phyloP scores from a whole-genome alignment of 2,888 invertebrate species.

The Rhogogaster chlorosoma region DNA sequence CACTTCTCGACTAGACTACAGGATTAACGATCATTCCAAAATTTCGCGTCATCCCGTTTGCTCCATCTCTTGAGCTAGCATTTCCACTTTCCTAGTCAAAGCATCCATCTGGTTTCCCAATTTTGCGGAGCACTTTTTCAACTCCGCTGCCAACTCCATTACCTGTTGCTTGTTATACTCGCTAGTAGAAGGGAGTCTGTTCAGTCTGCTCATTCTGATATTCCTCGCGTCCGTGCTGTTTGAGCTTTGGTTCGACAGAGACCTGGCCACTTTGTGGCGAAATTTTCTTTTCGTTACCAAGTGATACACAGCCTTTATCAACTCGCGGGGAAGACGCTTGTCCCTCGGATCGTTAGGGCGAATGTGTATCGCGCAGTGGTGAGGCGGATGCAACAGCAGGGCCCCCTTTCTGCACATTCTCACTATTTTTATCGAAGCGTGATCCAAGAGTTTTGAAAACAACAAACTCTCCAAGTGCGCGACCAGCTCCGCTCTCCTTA shows the following conservation, averaged over 20 bases:
- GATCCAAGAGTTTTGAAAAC: slow-evolving; percentile 87
- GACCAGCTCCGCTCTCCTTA: slow-evolving; percentile 90
- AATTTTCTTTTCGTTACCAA: slow-evolving; percentile 85
- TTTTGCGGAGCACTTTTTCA: slow-evolving; percentile 69
- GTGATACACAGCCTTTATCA: slow-evolving; percentile 87
- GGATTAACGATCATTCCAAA: not conserved
- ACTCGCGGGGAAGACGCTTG: slow-evolving; percentile 86
- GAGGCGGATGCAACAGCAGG: slow-evolving; percentile 86
- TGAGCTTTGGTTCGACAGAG: slow-evolving; percentile 54
- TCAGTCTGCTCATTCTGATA: slow-evolving; percentile 64
- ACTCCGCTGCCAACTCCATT: slow-evolving; percentile 67
- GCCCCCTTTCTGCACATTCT: slow-evolving; percentile 86
- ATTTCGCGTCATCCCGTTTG: not conserved
- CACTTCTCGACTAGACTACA: not conserved
- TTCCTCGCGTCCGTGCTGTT: slow-evolving; percentile 57
- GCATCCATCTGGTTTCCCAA: slow-evolving; percentile 66
- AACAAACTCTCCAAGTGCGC: slow-evolving; percentile 91
- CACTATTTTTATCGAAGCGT: slow-evolving; percentile 83
- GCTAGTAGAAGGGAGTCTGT: slow-evolving; percentile 64
- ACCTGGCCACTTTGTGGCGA: slow-evolving; percentile 55
- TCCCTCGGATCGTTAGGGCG: slow-evolving; percentile 92
- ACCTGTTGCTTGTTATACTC: slow-evolving; percentile 68
- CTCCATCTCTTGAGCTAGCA: slow-evolving; percentile 64
- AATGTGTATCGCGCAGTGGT: slow-evolving; percentile 86
- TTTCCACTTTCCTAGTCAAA: slow-evolving; percentile 67